A percentile compares a stretch with the other conserved stretches of the same genome.
Evolutionary conservation across 2,888 invertebrate species (phyloP).

Genomic region (Beris chalybata): DNA sequence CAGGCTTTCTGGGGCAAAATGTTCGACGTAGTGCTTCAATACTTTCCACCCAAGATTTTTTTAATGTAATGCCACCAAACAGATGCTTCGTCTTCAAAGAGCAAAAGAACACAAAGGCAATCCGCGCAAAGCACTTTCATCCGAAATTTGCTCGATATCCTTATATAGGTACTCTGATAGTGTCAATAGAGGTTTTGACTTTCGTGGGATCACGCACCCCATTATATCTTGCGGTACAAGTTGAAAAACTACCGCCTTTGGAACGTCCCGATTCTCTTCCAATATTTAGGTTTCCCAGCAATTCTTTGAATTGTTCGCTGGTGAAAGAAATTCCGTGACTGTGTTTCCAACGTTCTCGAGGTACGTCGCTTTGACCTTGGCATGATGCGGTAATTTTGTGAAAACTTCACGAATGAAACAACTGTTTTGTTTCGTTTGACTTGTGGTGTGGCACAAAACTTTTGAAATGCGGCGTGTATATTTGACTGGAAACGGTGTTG

Average conservation of each 20-base stretch:
- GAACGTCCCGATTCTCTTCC: not conserved
- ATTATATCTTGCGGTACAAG: not conserved
- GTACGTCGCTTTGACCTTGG: too few relatives aligned
- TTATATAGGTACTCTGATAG: not conserved
- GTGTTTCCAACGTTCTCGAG: too few relatives aligned
- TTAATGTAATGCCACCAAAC: not conserved
- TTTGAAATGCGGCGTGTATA: too few relatives aligned
- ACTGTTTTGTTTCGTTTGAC: too few relatives aligned
- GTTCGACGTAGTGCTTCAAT: constrained; percentile 31
- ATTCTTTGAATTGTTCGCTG: not conserved
- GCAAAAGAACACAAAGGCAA: not conserved
- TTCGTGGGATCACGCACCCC: not conserved
- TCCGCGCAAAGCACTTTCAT: not conserved
- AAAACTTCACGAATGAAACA: too few relatives aligned
- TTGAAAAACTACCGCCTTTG: not conserved
- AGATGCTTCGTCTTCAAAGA: too few relatives aligned
- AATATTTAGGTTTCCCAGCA: not conserved
- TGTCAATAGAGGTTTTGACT: not conserved
- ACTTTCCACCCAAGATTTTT: constrained; percentile 23
- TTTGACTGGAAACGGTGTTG: too few relatives aligned
- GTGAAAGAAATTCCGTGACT: not conserved
- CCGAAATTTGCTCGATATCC: not conserved
- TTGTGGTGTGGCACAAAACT: too few relatives aligned
- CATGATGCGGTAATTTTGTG: too few relatives aligned
- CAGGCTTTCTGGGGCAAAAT: constrained; percentile 38